Evolutionary conservation across 2,113 vertebrate species (phyloP), one percentile per base, ranked within the genome.

Genomic region (Asarcornis scutulata): DNA sequence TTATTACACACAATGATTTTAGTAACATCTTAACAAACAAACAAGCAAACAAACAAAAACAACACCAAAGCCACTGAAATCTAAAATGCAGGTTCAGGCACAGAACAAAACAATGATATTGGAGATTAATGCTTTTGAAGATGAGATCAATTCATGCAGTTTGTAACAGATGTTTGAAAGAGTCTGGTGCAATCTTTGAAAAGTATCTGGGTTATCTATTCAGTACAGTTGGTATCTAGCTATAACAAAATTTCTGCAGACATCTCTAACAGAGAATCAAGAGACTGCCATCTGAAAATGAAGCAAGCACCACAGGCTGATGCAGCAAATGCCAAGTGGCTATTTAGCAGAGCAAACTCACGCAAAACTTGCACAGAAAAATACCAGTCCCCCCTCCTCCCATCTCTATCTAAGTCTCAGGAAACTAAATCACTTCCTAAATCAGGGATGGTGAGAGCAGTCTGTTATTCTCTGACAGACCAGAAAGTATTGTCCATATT

Each of bases 401-500:
- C 11, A 8, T 89, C 91, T 91, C 25, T 83, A 93, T 86, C 86
- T 90, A 91, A 91, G 80, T 93, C 82, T 96, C 40, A 93, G 46
- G n/a, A 84, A 79, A 95, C 48, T 93, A 95, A 96, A 96, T 94
- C 77, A 87, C 60, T 97, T 97, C 85, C 75, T 96, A 88, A 96
- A 93, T 63, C 73, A 86, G 53, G 62, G n/a, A 74, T n/a, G 63
- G 46, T 92, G 67, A 95, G 52, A 66, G 76, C 26, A 94, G 67
- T 95, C 94, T 96, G 93, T 96, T 97, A 95, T 95, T 96, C 78
- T 38, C 62, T 46, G 62, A 84, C 82, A 92, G 59, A 85, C 55
- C 67, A 82, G 85, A 95, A 95, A 62, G 74, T 81, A 93, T 86
- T 93, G 79, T 75, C 56, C 60, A 59, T 88, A 92, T 80, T 94